Base-by-base conservation (phyloP, 1,140 invertebrate species). In the Linepithema humile region DNA sequence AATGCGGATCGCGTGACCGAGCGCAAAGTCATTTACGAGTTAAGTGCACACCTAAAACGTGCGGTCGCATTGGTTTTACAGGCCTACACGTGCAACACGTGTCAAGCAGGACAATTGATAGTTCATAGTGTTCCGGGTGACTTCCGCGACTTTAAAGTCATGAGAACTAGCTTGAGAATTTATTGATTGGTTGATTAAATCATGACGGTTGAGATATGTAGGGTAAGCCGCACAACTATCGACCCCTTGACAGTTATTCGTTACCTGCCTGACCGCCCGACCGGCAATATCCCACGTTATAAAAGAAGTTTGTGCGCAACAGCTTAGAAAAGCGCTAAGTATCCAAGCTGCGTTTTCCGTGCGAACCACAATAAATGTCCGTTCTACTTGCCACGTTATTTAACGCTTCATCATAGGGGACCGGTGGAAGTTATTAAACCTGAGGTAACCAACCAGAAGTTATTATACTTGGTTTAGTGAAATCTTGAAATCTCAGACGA, bases 131-230 rank as follows among this genome's bases (percentile, higher is more conserved):
- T 80, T 80, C 75, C 50, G 70, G 75, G 82, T 60, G 82, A 88
- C 85, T 88, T 88, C 85, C 86, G 85, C 53, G 67, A 80, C 82
- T 88, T 88, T 84, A 87, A 82, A 86, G 60, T 35, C 86, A 59
- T 87, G 85, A 78, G 86, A 87, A 87, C 78, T 86, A 62, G 50
- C 69, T 62, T 74, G 86, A 80, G 82, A 88, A 88, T 88, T 87
- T 88, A 88, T 88, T 84, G 86, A 87, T 88, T 87, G 85, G 67
- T 87, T 88, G 86, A 87, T 88, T 88, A 88, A 88, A 88, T 87
- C 85, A 88, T 88, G 86, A 87, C 74, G 67, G 86, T 87, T 85
- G 82, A 84, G 86, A 86, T 88, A 88, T 88, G 85, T 88, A 88
- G 86, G 86, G 82, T 88, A 88, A 80, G 74, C 73, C 64, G 43